These are phyloP conservation scores for Lydus trimaculatus DNA, from an alignment of 2,888 invertebrate species.

Conservation along the genomic window DNA sequence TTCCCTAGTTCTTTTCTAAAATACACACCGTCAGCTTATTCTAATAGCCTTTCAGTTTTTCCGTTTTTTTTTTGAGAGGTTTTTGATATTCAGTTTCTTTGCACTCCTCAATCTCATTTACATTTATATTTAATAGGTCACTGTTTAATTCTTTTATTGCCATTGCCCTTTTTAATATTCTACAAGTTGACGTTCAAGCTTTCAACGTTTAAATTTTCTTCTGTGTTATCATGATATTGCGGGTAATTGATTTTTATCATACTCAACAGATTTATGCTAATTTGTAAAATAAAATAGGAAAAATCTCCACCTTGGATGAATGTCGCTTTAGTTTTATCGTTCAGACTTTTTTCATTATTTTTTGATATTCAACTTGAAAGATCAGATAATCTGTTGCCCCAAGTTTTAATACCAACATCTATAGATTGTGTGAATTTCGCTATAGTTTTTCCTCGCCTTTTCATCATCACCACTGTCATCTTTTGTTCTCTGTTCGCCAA, in stretches of 20 bases:
- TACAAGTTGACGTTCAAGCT: constrained; percentile 9
- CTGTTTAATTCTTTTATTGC: constrained; percentile 37
- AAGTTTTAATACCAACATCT: constrained; percentile 2
- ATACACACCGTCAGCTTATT: constrained; percentile 20
- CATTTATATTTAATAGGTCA: constrained; percentile 39
- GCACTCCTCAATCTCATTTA: constrained; percentile 32
- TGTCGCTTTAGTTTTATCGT: neutral
- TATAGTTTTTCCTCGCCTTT: constrained; percentile 16
- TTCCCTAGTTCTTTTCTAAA: neutral
- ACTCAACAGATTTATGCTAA: neutral
- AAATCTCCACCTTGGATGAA: neutral
- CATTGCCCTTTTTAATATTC: constrained; percentile 30
- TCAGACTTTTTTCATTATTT: neutral
- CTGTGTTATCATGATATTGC: constrained; percentile 10
- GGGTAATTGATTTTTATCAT: constrained; percentile 26
- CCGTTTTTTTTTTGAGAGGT: constrained; percentile 21
- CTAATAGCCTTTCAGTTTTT: constrained; percentile 21
- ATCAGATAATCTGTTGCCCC: neutral
- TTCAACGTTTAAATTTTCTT: constrained; percentile 23
- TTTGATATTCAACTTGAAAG: neutral
- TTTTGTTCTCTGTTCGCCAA: neutral
- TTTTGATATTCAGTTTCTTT: constrained; percentile 30
- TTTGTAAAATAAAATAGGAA: neutral
- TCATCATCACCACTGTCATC: neutral
- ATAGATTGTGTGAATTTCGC: neutral